Percentiles rank a stretch among this genome's conserved stretches.
Evolutionary conservation across 1,140 invertebrate species (phyloP).

Genomic region (Leptinotarsa undecemlineata): DNA sequence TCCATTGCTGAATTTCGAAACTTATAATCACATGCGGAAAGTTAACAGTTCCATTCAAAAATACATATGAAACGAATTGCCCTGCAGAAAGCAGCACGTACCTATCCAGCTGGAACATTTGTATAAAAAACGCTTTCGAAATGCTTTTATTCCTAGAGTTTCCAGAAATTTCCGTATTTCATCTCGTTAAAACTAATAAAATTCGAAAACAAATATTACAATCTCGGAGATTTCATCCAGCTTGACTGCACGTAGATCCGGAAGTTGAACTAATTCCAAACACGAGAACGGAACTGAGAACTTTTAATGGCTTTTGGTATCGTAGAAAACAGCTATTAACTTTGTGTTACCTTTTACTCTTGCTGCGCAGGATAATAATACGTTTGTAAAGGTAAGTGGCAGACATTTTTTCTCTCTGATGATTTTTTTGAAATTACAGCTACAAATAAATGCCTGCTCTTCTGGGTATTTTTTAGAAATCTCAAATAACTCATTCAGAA

Average conservation of each 20-base stretch:
- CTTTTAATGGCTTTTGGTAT: conserved; percentile 14
- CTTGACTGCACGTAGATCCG: neutral
- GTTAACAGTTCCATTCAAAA: neutral
- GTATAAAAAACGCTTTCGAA: neutral
- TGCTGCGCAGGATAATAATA: conserved; percentile 65
- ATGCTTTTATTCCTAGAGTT: neutral
- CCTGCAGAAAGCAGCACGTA: neutral
- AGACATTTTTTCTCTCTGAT: too few relatives aligned
- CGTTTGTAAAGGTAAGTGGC: conserved; percentile 68
- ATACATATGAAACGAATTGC: neutral
- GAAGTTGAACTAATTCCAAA: neutral
- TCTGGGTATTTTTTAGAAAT: too few relatives aligned
- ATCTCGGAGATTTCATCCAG: neutral
- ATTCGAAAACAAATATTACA: neutral
- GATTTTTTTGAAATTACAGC: too few relatives aligned
- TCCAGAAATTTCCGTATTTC: neutral
- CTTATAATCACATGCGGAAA: neutral
- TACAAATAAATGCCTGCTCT: too few relatives aligned
- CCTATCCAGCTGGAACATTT: neutral
- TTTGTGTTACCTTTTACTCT: conserved; percentile 29
- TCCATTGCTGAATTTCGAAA: too few relatives aligned
- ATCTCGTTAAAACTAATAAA: neutral
- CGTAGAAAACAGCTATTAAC: conserved; percentile 6
- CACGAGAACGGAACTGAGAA: neutral
- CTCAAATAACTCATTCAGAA: too few relatives aligned